Evolutionary conservation across 2,113 vertebrate species (phyloP), one percentile per base, ranked within the genome.

Genomic region (Zosterops lateralis): DNA sequence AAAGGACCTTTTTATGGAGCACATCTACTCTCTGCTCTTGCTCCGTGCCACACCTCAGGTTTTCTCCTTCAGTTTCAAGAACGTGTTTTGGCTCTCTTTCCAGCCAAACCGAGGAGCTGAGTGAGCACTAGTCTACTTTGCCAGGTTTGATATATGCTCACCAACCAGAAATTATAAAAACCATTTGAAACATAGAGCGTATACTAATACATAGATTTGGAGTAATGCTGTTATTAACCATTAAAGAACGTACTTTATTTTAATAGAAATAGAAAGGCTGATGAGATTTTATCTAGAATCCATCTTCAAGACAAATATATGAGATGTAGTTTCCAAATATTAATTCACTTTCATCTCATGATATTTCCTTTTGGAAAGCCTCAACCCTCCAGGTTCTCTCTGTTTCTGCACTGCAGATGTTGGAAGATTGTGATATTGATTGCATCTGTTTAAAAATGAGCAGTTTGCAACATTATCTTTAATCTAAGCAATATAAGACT

Each of bases 291-390:
- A 72, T 62, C 66, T 92, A 82, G 40, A 87, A 76, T 56, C 13
- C 34, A 45, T 86, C 83, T 90, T 80, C 40, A 40, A 61, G 40
- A 51, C 32, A 86, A 86, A 90, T 65, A 70, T 28, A 58, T 12
- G 51, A 85, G 56, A 56, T 74, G 34, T 34, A 54, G 38, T 80
- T 96, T 94, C 56, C 82, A 80, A 70, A 76, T 38, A 75, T 51
- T 73, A 93, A 54, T 80, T 90, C 32, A 15, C 56, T 80, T 84
- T 94, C 40, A 60, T 80, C 47, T 94, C 81, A 58, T 6, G 54
- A 85, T 96, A 87, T 86, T 94, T 96, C 79, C 76, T 80, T 84
- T 92, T 86, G 83, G 68, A 90, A 90, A 84, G 44, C 38, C 50
- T 90, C 75, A 81, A 0, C 32, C n/a, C 44, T 96, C 36, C 68